Base-by-base conservation (phyloP, 2,113 vertebrate species). In the Lampris megalopsis region DNA sequence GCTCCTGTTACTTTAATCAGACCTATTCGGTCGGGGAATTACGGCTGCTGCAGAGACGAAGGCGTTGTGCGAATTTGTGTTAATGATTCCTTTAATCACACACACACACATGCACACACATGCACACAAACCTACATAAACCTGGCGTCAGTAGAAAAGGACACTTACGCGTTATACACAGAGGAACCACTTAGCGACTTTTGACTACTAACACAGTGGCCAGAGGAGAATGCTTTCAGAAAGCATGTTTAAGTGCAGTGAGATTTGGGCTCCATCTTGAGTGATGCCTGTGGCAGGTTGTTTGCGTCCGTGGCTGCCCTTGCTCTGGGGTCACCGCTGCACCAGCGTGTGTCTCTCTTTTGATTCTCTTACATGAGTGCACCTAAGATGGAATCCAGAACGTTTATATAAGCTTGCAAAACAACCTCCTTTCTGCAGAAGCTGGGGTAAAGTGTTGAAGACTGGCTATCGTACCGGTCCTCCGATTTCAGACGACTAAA, bases 281-380 rank as follows among this genome's bases (percentile, higher is more conserved):
- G 87, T 86, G 88, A 88, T 0, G 90, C 91, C 88, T 59, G 63
- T 87, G 86, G 90, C 83, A 68, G 82, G 74, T 77, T 84, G 73
- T 81, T 87, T 80, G 68, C 67, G 83, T 88, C 82, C 80, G 71
- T 71, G 75, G 66, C 68, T 86, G 88, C 74, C 81, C 81, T 90
- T 87, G 90, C 91, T 63, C 60, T 52, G 49, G 83, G 88, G 81
- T 84, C 78, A 69, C 67, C 68, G 80, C 71, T 86, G 73, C 68
- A 85, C 73, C 72, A 73, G 53, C 78, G 71, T 72, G 45, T 62
- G 67, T 54, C 49, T 69, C 47, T 79, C 48, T 57, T 42, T 57
- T 63, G 59, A 40, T 40, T 78, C 61, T 83, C 86, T 75, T 9
- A 75, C 45, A 79, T 52, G 58, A 45, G 59, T 63, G 70, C 57